phyloP scores from a whole-genome alignment of 2,888 invertebrate species.

The Arge pagana region DNA sequence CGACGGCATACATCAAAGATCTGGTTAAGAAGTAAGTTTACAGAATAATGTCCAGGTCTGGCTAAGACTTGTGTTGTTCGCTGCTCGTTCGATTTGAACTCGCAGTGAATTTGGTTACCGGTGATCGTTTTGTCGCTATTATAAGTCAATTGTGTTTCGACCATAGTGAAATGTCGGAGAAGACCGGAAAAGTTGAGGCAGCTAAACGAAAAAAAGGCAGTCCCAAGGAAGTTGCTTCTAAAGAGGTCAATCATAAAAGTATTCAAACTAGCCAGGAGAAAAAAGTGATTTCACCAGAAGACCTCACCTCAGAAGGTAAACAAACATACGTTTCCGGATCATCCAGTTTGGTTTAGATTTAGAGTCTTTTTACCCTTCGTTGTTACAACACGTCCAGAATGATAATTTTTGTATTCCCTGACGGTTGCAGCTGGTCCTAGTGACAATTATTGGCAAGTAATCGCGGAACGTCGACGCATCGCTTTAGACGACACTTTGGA shows the following conservation, averaged over 20 bases:
- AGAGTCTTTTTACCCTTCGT: neutral
- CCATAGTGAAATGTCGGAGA: conserved; percentile 47
- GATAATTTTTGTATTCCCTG: no score
- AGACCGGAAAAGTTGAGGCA: conserved; percentile 39
- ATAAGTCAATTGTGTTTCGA: no score
- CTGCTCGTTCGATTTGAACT: neutral
- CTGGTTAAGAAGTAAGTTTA: conserved; percentile 37
- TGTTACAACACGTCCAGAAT: neutral
- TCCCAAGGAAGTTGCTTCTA: conserved; percentile 51
- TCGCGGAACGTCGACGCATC: conserved; percentile 75
- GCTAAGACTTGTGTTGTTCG: conserved; percentile 20
- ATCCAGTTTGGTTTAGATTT: neutral
- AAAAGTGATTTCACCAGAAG: conserved; percentile 66
- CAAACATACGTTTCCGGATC: no score
- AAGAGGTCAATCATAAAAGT: conserved; percentile 61
- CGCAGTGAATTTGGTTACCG: conserved; percentile 28
- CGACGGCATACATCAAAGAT: conserved; percentile 36
- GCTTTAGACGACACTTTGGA: conserved; percentile 74
- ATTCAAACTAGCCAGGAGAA: conserved; percentile 64
- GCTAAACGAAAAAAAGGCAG: conserved; percentile 13
- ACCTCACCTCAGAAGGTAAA: conserved; percentile 68
- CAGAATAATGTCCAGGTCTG: neutral
- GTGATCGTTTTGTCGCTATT: no score
- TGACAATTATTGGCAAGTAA: conserved; percentile 75
- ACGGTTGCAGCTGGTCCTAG: conserved; percentile 64